A percentile compares a stretch with the other conserved stretches of the same genome.
These are phyloP conservation scores for Glareola pratincola DNA, from an alignment of 2,113 vertebrate species.

Conservation along the genomic window DNA sequence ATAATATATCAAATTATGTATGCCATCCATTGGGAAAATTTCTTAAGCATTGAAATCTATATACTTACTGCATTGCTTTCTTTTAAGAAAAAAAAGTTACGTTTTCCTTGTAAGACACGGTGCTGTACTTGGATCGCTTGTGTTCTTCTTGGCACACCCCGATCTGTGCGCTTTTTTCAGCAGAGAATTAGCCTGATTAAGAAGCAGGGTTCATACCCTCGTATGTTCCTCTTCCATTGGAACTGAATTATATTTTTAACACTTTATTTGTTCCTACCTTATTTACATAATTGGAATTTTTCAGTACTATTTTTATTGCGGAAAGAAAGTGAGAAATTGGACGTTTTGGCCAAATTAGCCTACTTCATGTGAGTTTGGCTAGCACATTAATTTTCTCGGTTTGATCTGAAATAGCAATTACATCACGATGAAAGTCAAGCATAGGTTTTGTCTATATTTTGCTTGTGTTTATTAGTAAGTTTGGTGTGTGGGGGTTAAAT, in stretches of 20 bases:
- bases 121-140: background rate
- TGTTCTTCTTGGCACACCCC: background rate
- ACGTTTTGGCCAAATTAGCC: conserved; percentile 49
- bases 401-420: conserved; percentile 56
- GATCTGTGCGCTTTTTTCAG: background rate
- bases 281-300: conserved; percentile 26
- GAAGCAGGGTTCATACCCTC: background rate
- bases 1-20: background rate
- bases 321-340: conserved; percentile 50
- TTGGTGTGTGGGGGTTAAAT: background rate
- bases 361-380: conserved; percentile 44
- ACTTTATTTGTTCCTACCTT: background rate
- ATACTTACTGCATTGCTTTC: background rate
- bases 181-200: background rate
- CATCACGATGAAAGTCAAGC: conserved; percentile 47
- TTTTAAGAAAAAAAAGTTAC: background rate
- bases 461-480: conserved; percentile 37
- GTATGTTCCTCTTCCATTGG: background rate
- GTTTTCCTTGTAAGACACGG: background rate
- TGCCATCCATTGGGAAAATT: background rate
- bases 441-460: conserved; percentile 39
- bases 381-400: conserved; percentile 49
- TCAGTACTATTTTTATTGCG: conserved; percentile 10
- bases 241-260: background rate
- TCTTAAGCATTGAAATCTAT: background rate